phyloP scores from a whole-genome alignment of 2,888 invertebrate species.

The Conistra vaccinii region DNA sequence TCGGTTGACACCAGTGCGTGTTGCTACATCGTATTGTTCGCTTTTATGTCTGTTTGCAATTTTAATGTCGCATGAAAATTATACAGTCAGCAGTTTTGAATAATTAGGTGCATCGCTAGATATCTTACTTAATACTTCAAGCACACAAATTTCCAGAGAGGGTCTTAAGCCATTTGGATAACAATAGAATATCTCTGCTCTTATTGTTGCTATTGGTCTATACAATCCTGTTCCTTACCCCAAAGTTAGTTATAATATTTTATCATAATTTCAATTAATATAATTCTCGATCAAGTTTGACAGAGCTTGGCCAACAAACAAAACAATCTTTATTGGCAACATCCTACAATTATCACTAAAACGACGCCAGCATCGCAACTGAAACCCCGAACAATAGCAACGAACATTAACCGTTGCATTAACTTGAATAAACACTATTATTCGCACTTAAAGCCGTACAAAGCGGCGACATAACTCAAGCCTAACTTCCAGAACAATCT shows the following conservation, averaged over 20 bases:
- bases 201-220: background rate
- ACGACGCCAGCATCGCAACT: conserved; percentile 6
- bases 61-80: background rate
- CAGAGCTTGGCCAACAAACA: background rate
- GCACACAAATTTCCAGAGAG: background rate
- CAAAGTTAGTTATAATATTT: background rate
- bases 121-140: background rate
- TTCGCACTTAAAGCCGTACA: conserved; percentile 64
- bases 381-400: conserved; percentile 38
- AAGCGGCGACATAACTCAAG: conserved; percentile 61
- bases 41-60: conserved; percentile 5
- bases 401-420: conserved; percentile 46
- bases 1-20: conserved; percentile 23
- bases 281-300: no score
- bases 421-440: conserved; percentile 58
- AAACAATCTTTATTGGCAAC: conserved; percentile 15
- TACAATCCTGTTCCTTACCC: background rate
- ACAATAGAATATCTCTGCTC: background rate
- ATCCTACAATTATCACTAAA: conserved; percentile 27
- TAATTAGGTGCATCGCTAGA: background rate
- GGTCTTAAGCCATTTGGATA: background rate
- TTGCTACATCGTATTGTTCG: conserved; percentile 11
- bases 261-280: background rate
- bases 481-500: conserved; percentile 60
- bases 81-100: background rate